Base-by-base conservation (phyloP, 2,888 invertebrate genomes). In the Matsumyia berberina region DNA sequence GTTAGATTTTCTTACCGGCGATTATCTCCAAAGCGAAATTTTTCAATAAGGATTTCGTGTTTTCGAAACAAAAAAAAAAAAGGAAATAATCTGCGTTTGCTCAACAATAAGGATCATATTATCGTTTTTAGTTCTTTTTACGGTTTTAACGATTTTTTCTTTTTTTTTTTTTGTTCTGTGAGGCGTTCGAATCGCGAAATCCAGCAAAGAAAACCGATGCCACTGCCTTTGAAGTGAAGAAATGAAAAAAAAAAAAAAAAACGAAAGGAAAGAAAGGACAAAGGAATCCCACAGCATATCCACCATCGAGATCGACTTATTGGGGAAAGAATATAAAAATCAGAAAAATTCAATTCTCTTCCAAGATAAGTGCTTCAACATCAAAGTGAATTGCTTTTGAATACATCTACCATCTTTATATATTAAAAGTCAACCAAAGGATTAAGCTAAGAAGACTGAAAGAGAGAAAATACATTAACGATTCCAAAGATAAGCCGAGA, bases 1-100 rank as follows among this genome's bases (percentile, higher is more conserved):
- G 83, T 83, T 83, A 57, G 72, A 83, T 74, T 83, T 78, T 79
- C 77, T 69, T 73, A 51, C 62, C 57, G 51, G 57, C 83, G 79
- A 83, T 79, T 83, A 83, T 83, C 83, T 83, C 51, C 35, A 64
- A 79, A 78, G 83, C 19, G 60, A 73, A 67, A 58, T 72, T 70
- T 82, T 82, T 82, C 66, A 77, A 73, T 78, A 67, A 83, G 79
- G 80, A 73, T 73, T 73, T 67, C 29, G 12, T 64, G 31, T 55
- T 42, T 79, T 66, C 33, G 31, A 78, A 70, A 55, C 42, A 69
- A 58, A 62, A 60, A 39, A 72, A 29, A 42, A 51, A 69, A 64
- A 60, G 39, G 60, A 73, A 55, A 67, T 83, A 78, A 83, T 79
- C 79, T 78, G 46, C 55, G 60, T 73, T 83, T 67, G 72, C 58